Evolutionary conservation across 1,140 invertebrate species (phyloP).

Genomic region (Drosophila pallidifrons): DNA sequence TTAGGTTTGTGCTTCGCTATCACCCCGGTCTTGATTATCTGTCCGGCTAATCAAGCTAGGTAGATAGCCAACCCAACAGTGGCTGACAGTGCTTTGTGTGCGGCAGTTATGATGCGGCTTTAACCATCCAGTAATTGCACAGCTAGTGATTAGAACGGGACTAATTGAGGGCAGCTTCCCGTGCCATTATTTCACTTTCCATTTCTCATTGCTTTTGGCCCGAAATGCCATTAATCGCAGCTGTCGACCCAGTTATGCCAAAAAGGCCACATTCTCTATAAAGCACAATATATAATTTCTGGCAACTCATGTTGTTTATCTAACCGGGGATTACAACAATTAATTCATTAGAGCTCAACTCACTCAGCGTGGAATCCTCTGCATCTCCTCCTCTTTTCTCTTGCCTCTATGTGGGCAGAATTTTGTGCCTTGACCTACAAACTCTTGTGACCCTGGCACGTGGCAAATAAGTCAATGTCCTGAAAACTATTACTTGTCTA

Average conservation of each 20-base stretch:
- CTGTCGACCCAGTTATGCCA: conserved; percentile 56
- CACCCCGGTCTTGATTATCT: conserved; percentile 49
- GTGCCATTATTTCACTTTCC: conserved; percentile 22
- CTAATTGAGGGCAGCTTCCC: conserved; percentile 17
- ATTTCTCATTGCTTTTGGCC: conserved; percentile 25
- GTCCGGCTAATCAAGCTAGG: conserved; percentile 50
- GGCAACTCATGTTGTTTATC: conserved; percentile 71
- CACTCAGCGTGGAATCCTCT: not conserved
- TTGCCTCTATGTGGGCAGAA: not conserved
- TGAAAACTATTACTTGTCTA: not conserved
- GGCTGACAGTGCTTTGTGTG: not conserved
- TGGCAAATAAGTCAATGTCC: not conserved
- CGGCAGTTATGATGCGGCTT: conserved; percentile 44
- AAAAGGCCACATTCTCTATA: not conserved
- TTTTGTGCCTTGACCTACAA: conserved; percentile 31
- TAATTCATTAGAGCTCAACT: conserved; percentile 64
- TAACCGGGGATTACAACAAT: conserved; percentile 69
- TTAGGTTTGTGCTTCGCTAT: conserved; percentile 2
- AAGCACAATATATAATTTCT: conserved; percentile 51
- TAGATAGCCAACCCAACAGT: not conserved
- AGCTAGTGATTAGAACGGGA: conserved; percentile 29
- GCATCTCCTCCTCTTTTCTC: not conserved
- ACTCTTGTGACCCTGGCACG: not conserved
- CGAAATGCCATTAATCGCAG: conserved; percentile 64
- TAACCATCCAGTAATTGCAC: conserved; percentile 31